Evolutionary conservation across 2,797 vertebrate genomes (phyloP), one percentile per base, ranked within the genome.

Genomic region (Coreius guichenoti): DNA sequence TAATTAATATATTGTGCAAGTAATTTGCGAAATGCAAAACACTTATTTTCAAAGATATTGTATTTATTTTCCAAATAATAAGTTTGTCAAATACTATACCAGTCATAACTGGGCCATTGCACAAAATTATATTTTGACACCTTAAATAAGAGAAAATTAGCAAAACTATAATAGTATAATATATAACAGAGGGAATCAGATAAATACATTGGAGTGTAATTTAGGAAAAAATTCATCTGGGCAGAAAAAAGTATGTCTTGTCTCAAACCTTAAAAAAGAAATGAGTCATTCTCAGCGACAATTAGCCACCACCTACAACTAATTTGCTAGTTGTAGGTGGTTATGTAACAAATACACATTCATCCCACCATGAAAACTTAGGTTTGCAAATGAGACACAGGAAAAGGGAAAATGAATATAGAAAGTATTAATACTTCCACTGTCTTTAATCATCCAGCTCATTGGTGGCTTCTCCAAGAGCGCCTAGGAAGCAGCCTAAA

Each of bases 371-470:
- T 49, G 45, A 51, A 51, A 83, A 75, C 29, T 79, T 29, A 54
- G 17, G 17, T 6, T 77, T 39, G 51, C 51, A 77, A 58, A 58
- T 26, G 13, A 58, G 33, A 26, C 31, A 1, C 16, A 74, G 5
- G 26, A 74, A 75, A 75, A 21, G 29, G 1, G 7, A 8, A 36
- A 75, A 23, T 56, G 11, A 54, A 75, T 26, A 39, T 8, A 23
- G 23, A 26, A 61, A 43, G 23, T 26, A 61, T 78, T 17, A 78
- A 78, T 43, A 61, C 23, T 36, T 76, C 51, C 33, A 61, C 54
- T 58, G 19, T 51, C 43, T 80, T 47, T 67, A 31, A 80, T 83
- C n/a, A 67, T 76, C 9, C 61, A 84, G 73, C 17, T 68, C 49
- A 68, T 16, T 67, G 63, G 31, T 75, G 63, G 58, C 73, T 77